Percentiles rank a stretch among this genome's conserved stretches.
Conservation (phyloP, 2,888 invertebrate genomes). For the Pollenia angustigena region DNA sequence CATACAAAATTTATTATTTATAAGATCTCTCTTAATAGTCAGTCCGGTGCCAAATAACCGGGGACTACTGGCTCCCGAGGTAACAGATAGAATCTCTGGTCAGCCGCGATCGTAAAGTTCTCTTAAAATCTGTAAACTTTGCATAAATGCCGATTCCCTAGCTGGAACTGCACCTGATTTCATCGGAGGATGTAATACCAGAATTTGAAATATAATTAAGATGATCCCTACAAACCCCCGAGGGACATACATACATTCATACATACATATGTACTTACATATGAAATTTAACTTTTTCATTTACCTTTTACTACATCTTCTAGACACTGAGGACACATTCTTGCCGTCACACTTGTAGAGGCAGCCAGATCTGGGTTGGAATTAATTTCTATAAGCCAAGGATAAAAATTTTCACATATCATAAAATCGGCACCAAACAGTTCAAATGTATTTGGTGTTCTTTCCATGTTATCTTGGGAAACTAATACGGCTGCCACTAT, state of each 20-base stretch:
- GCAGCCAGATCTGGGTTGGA: conserved; percentile 96
- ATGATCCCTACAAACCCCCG: no score
- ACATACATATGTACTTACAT: neutral
- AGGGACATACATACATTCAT: neutral
- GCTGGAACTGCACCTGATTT: no score
- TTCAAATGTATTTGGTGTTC: conserved; percentile 93
- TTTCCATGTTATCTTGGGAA: conserved; percentile 93
- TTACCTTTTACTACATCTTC: conserved; percentile 96
- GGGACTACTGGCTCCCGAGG: no score
- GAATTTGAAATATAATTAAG: no score
- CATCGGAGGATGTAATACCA: no score
- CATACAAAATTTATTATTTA: no score
- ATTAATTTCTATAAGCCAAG: conserved; percentile 98
- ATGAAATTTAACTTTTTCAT: neutral
- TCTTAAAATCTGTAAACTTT: no score
- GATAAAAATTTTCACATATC: conserved; percentile 93
- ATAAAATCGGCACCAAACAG: conserved; percentile 98
- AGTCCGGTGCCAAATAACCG: no score
- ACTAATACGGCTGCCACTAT: conserved; percentile 92
- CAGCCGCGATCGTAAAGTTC: no score
- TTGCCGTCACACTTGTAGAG: conserved; percentile 94
- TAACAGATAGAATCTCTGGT: no score
- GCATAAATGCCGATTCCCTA: no score
- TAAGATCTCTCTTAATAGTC: no score
- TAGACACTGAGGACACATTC: conserved; percentile 93